Percentiles rank a stretch among this genome's conserved stretches.
phyloP scores from a whole-genome alignment of 2,797 vertebrate species.

The Melanotaenia parkinsoni region DNA sequence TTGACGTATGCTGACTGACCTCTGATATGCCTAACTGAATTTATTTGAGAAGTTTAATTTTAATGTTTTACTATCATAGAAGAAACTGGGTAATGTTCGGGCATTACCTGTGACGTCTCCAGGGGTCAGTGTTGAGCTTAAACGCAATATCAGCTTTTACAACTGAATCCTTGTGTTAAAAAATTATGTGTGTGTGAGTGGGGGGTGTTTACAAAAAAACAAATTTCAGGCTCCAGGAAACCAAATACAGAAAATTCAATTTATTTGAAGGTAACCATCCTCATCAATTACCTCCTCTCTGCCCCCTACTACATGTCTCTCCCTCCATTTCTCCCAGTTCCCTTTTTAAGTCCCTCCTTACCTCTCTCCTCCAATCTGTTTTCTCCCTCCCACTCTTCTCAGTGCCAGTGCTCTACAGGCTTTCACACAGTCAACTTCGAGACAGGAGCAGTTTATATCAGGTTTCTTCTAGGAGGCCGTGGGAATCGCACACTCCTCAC shows the following conservation, averaged over 20 bases:
- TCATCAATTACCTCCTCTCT: not conserved
- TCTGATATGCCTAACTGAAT: no score
- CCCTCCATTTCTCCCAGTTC: slow-evolving; percentile 13
- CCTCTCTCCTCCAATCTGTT: slow-evolving; percentile 15
- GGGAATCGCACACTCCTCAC: not conserved
- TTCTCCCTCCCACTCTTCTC: slow-evolving; percentile 28
- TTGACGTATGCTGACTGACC: no score
- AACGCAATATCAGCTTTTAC: not conserved
- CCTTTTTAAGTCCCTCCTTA: slow-evolving; percentile 53
- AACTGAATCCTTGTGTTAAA: not conserved
- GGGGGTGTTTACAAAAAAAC: not conserved
- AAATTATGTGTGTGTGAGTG: no score
- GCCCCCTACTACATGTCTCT: slow-evolving; percentile 7
- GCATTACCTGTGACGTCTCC: no score
- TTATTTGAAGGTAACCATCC: slow-evolving; percentile 15
- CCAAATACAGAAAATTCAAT: not conserved
- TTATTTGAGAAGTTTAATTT: no score
- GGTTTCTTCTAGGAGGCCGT: slow-evolving; percentile 42
- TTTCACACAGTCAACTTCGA: slow-evolving; percentile 35
- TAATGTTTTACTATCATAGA: no score
- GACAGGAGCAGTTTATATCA: slow-evolving; percentile 26
- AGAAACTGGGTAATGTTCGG: no score
- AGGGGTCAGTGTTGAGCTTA: no score
- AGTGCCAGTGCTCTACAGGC: slow-evolving; percentile 15
- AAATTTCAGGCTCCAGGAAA: slow-evolving; percentile 9